Conservation (phyloP, 2,797 vertebrate genomes). For the Urocyon cinereoargenteus region DNA sequence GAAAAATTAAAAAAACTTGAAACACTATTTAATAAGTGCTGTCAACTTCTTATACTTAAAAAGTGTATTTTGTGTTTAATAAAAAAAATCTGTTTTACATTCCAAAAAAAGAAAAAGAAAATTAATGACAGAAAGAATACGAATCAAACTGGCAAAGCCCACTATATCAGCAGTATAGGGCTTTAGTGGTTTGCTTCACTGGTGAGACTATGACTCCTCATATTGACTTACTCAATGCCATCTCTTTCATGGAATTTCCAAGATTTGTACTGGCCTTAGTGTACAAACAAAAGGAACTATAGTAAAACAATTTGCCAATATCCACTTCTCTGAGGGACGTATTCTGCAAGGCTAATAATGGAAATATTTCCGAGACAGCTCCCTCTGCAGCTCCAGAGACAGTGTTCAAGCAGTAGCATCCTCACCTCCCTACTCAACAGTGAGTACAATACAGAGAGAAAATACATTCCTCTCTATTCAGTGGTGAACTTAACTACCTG, state of each 20-base stretch:
- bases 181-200: not conserved
- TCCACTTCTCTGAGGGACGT: not conserved
- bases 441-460: accelerated
- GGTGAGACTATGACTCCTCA: not conserved
- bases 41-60: not conserved
- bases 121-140: slow-evolving; percentile 8
- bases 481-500: not conserved
- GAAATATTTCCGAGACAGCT: not conserved
- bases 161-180: not conserved
- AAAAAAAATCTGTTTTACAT: not conserved
- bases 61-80: not conserved
- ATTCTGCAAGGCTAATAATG: not conserved
- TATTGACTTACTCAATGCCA: not conserved
- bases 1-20: not conserved
- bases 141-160: not conserved
- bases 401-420: not conserved
- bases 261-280: not conserved
- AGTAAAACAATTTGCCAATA: not conserved
- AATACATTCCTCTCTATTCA: not conserved
- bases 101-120: not conserved
- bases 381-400: not conserved
- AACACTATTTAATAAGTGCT: not conserved
- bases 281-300: not conserved
- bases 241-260: not conserved
- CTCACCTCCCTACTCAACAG: not conserved